A percentile compares a stretch with the other conserved stretches of the same genome.
phyloP scores from a whole-genome alignment of 2,888 invertebrate species.

The Diarsia rubi region DNA sequence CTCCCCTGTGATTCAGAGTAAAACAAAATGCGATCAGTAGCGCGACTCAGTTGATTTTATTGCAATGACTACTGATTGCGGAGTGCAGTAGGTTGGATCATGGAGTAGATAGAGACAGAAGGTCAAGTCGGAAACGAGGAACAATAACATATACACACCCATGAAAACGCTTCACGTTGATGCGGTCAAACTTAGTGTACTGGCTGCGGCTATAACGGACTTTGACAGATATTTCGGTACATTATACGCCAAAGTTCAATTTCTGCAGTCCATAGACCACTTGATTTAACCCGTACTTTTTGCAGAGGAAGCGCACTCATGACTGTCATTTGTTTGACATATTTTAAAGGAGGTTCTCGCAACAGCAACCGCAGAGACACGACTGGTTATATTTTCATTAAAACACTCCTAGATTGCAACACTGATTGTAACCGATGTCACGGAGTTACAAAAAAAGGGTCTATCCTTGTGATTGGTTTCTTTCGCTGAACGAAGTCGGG shows the following conservation, averaged over 20 bases:
- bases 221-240: background rate
- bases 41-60: constrained; percentile 36
- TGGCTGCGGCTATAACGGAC: background rate
- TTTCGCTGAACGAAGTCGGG: background rate
- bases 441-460: background rate
- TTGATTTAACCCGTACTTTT: background rate
- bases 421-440: background rate
- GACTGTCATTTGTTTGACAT: background rate
- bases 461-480: background rate
- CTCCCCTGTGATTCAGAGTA: constrained; percentile 34
- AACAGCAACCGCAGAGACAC: background rate
- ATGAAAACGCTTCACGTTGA: background rate
- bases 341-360: background rate
- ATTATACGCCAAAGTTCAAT: background rate
- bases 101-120: constrained; percentile 2
- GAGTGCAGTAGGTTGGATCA: constrained; percentile 15
- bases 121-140: background rate
- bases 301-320: background rate
- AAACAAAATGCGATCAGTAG: constrained; percentile 34
- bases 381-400: background rate
- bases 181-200: background rate
- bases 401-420: background rate
- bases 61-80: constrained; percentile 44
- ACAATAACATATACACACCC: background rate
- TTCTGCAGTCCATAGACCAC: background rate